Conservation (phyloP, 2,888 invertebrate genomes). For the Torymus aiolomorphi region DNA sequence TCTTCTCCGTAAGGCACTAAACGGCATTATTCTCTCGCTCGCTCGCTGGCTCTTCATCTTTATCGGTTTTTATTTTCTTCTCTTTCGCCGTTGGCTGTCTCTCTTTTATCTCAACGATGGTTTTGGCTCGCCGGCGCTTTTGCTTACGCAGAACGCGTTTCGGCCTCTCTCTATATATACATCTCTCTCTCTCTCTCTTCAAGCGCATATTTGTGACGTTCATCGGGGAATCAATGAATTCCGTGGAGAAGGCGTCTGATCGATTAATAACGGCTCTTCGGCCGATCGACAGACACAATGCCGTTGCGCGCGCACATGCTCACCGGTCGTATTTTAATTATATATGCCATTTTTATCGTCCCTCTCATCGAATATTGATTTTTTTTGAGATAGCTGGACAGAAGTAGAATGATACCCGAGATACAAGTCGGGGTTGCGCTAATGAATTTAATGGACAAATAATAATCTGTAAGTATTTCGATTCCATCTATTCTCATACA, state of each 20-base stretch:
- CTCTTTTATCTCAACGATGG: neutral
- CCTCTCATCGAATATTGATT: conserved; percentile 28
- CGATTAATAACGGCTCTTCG: conserved; percentile 46
- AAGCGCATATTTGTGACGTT: conserved; percentile 26
- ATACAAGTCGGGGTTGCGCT: neutral
- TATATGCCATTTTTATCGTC: conserved; percentile 32
- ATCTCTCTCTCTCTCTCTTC: no score
- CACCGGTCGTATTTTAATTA: conserved; percentile 24
- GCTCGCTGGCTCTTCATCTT: neutral
- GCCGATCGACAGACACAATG: conserved; percentile 21
- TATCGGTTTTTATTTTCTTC: neutral
- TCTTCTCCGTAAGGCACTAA: conserved; percentile 5
- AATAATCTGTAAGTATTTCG: neutral
- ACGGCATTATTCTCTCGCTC: conserved; percentile 8
- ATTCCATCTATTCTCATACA: neutral
- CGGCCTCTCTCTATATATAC: neutral
- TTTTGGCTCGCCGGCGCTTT: neutral
- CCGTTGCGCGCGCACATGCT: neutral
- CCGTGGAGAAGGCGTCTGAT: conserved; percentile 2
- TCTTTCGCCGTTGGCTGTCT: neutral
- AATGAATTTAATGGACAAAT: neutral
- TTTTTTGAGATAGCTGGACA: conserved; percentile 5
- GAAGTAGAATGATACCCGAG: neutral
- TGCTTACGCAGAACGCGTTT: neutral
- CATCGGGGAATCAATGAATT: conserved; percentile 40